Evolutionary conservation across 2,888 invertebrate genomes (phyloP), one percentile per base, ranked within the genome.

Genomic region (Coremacera marginata): DNA sequence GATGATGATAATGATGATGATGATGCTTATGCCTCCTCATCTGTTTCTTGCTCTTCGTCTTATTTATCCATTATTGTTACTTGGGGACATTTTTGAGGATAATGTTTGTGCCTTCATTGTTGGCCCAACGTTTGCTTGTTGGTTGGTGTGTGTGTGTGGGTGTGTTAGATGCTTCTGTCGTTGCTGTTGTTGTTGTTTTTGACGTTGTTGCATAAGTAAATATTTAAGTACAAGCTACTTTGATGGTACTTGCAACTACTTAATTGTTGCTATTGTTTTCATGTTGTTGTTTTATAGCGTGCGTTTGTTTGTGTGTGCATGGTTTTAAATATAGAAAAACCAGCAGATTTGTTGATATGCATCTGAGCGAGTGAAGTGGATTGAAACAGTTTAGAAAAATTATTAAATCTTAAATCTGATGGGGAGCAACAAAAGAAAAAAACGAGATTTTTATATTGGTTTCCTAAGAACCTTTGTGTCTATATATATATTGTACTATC

Each of bases 261-360:
- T 51, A 70, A 49, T 37, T 65, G 62, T 51, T 34, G 63, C 71
- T 79, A 19, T 22, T 74, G 55, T 44, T 57, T 49, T 49, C 8
- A 60, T 63, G 27, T 72, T 73, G 62, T 67, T 70, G 70, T 74
- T 25, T 31, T 52, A 55, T 75, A 16, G 25, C 37, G 49, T 49
- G 51, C 34, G 16, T 65, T 44, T 62, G 19, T 65, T 68, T 77
- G 77, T 67, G 55, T 76, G 70, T 72, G 70, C 75, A 79, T 79
- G 78, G 77, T 79, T 79, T 60, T 74, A 63, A 79, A 80, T 81
- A 80, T 71, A 79, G 67, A 78, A 79, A 79, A 14, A 14, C 44
- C 44, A 44, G 14, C 44, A 44, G 80, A 79, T 76, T 80, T 80
- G 81, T 80, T 77, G 78, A 57, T 78, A 77, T 77, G 74, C 76